Base-by-base conservation (phyloP, 2,797 vertebrate species). In the Phylloscopus collybita region DNA sequence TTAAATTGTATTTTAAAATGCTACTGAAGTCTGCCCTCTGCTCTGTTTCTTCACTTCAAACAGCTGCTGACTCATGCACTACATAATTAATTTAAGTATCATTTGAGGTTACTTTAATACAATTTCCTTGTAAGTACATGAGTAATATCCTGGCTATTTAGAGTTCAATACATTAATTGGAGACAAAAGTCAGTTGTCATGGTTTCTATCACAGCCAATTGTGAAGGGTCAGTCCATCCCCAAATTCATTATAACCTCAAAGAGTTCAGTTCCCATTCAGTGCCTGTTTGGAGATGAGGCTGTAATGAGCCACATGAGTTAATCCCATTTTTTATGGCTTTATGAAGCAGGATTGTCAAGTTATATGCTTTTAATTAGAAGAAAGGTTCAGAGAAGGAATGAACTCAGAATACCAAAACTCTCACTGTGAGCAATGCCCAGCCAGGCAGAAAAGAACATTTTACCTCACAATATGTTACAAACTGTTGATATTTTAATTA, bases 71-170 rank as follows among this genome's bases (percentile, higher is more conserved):
- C 89, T 97, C 94, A 93, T 93, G 81, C 50, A 79, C 83, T 86
- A 71, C 79, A 88, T 91, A 92, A 96, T 97, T 96, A 96, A 96
- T 97, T 96, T 94, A 93, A 93, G 88, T 64, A 94, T 86, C 79
- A 75, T 94, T 92, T 91, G 83, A 92, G 85, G 73, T 94, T 93
- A 53, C 80, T 92, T 94, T 96, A 95, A 93, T 94, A 92, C 91
- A 94, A 92, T 96, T 95, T 87, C 81, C 88, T 87, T 10, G 4
- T 90, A 88, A 94, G 84, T 88, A 94, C 86, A 84, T 74, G 73
- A 95, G 88, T 90, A 96, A 91, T 81, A 93, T 75, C 61, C 61
- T 81, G 87, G 51, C 72, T 92, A 94, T 94, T 96, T 93, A 76
- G 90, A 96, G 93, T 95, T 96, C 91, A 95, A 76, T 67, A 5